Evolutionary conservation across 2,797 vertebrate species (phyloP).

Genomic region (Tadarida brasiliensis): DNA sequence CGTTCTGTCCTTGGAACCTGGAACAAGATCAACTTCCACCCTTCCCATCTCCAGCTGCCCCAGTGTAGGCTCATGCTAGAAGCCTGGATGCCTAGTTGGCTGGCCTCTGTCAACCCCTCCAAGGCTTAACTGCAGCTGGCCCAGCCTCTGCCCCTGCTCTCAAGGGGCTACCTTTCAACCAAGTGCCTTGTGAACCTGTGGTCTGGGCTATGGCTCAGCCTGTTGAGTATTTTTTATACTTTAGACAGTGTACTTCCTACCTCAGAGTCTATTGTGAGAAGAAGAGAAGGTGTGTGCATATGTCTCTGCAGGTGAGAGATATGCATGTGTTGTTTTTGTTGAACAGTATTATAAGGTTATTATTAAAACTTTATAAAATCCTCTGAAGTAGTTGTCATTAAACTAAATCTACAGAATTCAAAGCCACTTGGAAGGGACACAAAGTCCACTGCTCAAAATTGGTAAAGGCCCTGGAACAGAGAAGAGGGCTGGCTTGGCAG

Average conservation of each 20-base stretch:
- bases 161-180: not conserved
- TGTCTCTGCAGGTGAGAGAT: not conserved
- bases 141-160: not conserved
- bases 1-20: not conserved
- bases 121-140: not conserved
- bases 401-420: not conserved
- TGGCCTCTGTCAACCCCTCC: not conserved
- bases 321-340: not conserved
- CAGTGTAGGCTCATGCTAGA: not conserved
- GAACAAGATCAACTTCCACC: not conserved
- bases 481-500: not conserved
- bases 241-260: conserved; percentile 55
- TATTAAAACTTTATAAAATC: conserved; percentile 67
- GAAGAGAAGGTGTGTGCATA: not conserved
- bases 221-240: not conserved
- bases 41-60: not conserved
- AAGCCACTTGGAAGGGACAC: not conserved
- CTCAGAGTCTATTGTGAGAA: conserved; percentile 56
- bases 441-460: not conserved
- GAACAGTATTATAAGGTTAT: conserved; percentile 72
- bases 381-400: conserved; percentile 19
- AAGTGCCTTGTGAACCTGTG: conserved; percentile 41
- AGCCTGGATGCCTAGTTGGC: not conserved
- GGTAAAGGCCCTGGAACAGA: not conserved
- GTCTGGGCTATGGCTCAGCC: not conserved